phyloP scores from a whole-genome alignment of 2,797 vertebrate species.

The Sebastes baramenuke region DNA sequence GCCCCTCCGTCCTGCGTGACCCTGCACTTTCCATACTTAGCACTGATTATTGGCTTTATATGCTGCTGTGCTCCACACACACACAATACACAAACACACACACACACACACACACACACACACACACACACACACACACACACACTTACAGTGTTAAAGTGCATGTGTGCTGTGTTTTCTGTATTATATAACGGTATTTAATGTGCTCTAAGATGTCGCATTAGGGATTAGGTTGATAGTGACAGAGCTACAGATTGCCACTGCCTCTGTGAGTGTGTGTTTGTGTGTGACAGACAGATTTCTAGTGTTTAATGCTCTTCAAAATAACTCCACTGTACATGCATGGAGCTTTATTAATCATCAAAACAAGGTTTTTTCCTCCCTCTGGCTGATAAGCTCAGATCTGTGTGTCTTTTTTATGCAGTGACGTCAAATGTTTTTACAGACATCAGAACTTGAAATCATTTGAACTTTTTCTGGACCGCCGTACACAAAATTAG shows the following conservation, averaged over 20 bases:
- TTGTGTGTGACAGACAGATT: conserved; percentile 4
- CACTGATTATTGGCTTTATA: conserved; percentile 21
- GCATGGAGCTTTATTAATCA: neutral
- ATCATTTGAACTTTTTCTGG: neutral
- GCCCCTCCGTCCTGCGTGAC: conserved; percentile 21
- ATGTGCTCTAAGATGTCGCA: conserved; percentile 53
- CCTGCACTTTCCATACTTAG: neutral
- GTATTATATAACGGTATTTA: conserved; percentile 58
- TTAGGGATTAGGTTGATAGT: conserved; percentile 56
- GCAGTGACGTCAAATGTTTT: neutral
- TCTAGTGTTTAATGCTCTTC: neutral
- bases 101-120: neutral
- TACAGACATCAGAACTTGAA: neutral
- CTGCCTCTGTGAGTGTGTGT: neutral
- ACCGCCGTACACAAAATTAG: neutral
- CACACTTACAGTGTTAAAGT: neutral
- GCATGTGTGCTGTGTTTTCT: conserved; percentile 12
- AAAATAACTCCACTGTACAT: neutral
- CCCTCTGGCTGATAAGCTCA: neutral
- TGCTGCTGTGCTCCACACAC: neutral
- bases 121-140: neutral
- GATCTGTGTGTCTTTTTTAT: neutral
- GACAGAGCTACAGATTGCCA: conserved; percentile 42
- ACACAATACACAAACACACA: neutral
- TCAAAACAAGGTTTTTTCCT: neutral